Base-by-base conservation (phyloP, 1,140 invertebrate genomes). In the Leptinotarsa texana region DNA sequence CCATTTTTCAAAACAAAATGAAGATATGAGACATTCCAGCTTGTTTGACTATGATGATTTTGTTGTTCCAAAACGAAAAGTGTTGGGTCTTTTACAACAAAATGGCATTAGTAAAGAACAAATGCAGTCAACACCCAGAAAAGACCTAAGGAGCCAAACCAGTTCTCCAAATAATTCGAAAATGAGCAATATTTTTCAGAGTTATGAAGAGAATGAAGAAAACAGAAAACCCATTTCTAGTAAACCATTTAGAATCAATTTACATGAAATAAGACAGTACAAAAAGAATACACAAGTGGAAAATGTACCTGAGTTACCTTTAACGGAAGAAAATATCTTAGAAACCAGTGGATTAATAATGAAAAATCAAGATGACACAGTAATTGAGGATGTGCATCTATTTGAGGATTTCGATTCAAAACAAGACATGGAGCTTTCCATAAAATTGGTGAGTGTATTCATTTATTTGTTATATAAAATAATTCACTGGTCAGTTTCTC, bases 41-140 rank as follows among this genome's bases (percentile, higher is more conserved):
- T 13, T 68, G 15, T 68, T 68, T 68, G 66, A 68, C 33, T 68
- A 68, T 13, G 66, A 68, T 24, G 66, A 68, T 18, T 68, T 33
- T 42, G 33, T 33, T 42, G 33, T 68, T 17, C 21, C 24, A 5
- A 24, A 24, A 27, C 24, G 66, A 3, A 27, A 17, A 68, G 33
- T 68, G 8, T 8, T 68, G 33, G 66, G 66, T 13, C 13, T 68
- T n/a, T 18, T 68, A 13, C 66, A 68, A 18, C 15, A 24, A 1
- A 18, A 66, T 24, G 4, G 33, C 33, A 42, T 42, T 42, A 42
- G 33, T 42, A 42, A 11, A 11, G 17, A n/a, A 57, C 15, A 57
- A 15, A 18, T 17, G n/a, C 51, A n/a, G 17, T 68, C 66, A 5
- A 68, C 66, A 4, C 66, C 66, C 33, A 68, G 17, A 33, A 68